These are phyloP conservation scores for Hypsopygia costalis DNA, from an alignment of 2,888 invertebrate species.

Conservation along the genomic window DNA sequence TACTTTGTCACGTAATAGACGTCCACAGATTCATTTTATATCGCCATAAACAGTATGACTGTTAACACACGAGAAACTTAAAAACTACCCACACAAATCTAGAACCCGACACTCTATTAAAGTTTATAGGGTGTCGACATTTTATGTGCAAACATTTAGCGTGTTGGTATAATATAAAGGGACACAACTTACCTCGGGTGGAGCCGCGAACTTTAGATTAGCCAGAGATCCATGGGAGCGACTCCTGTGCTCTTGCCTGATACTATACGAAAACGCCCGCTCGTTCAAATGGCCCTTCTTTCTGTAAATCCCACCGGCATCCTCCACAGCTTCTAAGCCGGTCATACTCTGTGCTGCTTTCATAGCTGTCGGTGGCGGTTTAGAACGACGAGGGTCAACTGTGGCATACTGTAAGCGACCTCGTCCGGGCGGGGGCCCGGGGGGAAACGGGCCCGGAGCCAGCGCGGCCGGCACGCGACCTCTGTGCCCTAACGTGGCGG, in stretches of 20 bases:
- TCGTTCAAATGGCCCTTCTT: constrained; percentile 96
- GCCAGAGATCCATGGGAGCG: constrained; percentile 95
- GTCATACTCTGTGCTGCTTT: constrained; percentile 85
- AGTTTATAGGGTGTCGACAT: too few relatives aligned
- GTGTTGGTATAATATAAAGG: constrained; percentile 6
- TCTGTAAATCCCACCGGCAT: constrained; percentile 88
- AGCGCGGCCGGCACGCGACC: constrained; percentile 81
- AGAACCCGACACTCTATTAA: too few relatives aligned
- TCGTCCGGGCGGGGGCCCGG: constrained; percentile 55
- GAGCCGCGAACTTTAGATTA: constrained; percentile 93
- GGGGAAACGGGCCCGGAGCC: constrained; percentile 64
- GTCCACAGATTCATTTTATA: constrained; percentile 7
- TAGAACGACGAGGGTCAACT: constrained; percentile 82
- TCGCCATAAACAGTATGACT: constrained; percentile 3
- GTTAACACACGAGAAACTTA: background rate
- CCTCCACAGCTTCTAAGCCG: constrained; percentile 83
- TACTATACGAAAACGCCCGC: constrained; percentile 95
- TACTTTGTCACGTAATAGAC: constrained; percentile 28
- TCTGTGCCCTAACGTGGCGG: constrained; percentile 77
- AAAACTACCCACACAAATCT: too few relatives aligned
- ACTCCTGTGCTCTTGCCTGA: constrained; percentile 95
- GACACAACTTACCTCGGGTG: constrained; percentile 71
- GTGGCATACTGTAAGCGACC: constrained; percentile 81
- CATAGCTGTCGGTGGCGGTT: constrained; percentile 82
- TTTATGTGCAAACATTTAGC: too few relatives aligned